Evolutionary conservation across 2,113 vertebrate species (phyloP).

Genomic region (Centropus bengalensis): DNA sequence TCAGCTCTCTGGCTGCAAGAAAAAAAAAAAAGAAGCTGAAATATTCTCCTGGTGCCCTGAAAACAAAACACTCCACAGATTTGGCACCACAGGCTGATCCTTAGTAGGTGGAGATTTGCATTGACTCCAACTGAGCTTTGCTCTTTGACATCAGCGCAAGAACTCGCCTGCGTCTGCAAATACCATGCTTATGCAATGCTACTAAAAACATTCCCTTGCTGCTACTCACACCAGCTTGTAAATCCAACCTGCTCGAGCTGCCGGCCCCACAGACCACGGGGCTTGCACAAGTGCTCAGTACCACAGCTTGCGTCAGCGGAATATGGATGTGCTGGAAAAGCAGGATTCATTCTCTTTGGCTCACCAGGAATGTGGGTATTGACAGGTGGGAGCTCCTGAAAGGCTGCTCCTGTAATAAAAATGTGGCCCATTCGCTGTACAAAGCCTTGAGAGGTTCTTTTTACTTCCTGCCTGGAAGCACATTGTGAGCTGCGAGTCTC

Average conservation of each 20-base stretch:
- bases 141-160: slow-evolving; percentile 44
- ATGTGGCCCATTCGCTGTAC: fast-evolving
- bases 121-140: slow-evolving; percentile 40
- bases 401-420: not conserved
- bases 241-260: not conserved
- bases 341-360: fast-evolving
- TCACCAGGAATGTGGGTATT: fast-evolving
- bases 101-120: slow-evolving; percentile 31
- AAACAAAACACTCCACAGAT: slow-evolving; percentile 43
- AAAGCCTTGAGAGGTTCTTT: not conserved
- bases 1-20: not conserved
- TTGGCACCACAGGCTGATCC: slow-evolving; percentile 20
- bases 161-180: slow-evolving; percentile 35
- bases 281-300: fast-evolving
- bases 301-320: fast-evolving
- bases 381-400: not conserved
- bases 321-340: not conserved
- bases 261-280: fast-evolving
- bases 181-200: slow-evolving; percentile 26
- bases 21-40: not conserved
- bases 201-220: not conserved
- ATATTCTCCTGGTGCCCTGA: slow-evolving; percentile 19
- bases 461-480: not conserved
- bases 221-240: not conserved
- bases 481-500: not conserved